Base-by-base conservation (phyloP, 2,797 vertebrate genomes). In the Protosalanx chinensis region DNA sequence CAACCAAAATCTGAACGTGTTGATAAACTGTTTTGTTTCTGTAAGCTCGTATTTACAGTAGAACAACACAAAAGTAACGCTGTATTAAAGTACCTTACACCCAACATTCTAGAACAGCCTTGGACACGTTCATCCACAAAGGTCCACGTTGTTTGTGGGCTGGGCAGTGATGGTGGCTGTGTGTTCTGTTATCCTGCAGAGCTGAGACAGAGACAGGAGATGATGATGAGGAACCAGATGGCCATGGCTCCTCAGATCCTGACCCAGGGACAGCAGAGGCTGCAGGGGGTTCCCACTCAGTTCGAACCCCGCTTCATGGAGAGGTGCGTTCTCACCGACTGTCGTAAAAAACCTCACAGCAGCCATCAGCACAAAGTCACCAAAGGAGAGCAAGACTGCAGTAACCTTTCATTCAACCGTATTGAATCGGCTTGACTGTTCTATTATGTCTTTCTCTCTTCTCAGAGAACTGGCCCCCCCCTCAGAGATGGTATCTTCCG, bases 191-290 rank as follows among this genome's bases (percentile, higher is more conserved):
- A 20, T 76, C 75, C 85, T 72, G 68, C 85, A 98, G 97, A 98
- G 76, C 81, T 97, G 68, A 90, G 94, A 70, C 96, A 95, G 88
- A 92, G 94, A 75, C 94, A 93, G 82, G 95, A 97, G 89, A 73
- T 95, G 84, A 88, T 96, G 20, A 95, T 96, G 94, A 93, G 96
- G 86, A 97, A 95, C 85, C 94, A 96, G 85, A 95, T 96, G 94
- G 90, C 95, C 71, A 91, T 94, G 84, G 95, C 95, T 62, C 93
- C 96, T 15, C 93, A 95, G 86, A 87, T 97, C 76, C 87, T 96
- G 72, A 73, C 92, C 15, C 82, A 95, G 70, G 90, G 91, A 3
- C 96, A 95, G 85, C 96, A 94, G 85, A 94, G 93, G 76, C 88
- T 95, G 67, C 95, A 95, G 68, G 86, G 93, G 0, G 88, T 96